Conservation (phyloP, 2,113 vertebrate genomes). For the Cyanistes caeruleus region DNA sequence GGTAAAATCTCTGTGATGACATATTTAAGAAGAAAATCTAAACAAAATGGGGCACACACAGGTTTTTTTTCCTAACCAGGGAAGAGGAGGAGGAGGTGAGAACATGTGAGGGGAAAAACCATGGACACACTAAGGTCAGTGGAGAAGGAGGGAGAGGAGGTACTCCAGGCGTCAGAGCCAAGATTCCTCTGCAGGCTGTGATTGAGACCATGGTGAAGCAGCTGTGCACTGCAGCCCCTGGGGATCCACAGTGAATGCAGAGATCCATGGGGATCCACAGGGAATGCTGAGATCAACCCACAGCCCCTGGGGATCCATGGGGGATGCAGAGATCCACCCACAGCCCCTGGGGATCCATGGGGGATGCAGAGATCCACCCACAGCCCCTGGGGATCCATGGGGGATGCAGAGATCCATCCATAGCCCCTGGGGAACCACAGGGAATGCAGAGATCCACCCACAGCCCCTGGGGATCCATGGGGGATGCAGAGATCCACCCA, state of each 20-base stretch:
- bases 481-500: no score
- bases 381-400: background rate
- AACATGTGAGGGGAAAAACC: background rate
- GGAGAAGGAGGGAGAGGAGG: background rate
- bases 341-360: no score
- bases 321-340: background rate
- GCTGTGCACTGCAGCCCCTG: background rate
- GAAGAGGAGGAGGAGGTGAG: background rate
- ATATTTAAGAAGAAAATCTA: background rate
- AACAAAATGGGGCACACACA: background rate
- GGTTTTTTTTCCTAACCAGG: background rate
- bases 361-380: no score
- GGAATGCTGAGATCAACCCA: no score
- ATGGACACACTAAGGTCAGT: no score
- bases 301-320: no score
- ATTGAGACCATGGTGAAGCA: background rate
- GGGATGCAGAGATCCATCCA: background rate
- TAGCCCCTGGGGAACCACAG: no score
- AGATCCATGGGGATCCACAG: no score
- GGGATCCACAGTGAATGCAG: background rate
- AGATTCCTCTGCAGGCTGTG: background rate
- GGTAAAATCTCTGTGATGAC: background rate
- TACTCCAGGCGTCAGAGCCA: accelerated
- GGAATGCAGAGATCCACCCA: no score
- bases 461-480: no score